Base-by-base conservation (phyloP, 1,140 invertebrate species). In the Sinella curviseta region DNA sequence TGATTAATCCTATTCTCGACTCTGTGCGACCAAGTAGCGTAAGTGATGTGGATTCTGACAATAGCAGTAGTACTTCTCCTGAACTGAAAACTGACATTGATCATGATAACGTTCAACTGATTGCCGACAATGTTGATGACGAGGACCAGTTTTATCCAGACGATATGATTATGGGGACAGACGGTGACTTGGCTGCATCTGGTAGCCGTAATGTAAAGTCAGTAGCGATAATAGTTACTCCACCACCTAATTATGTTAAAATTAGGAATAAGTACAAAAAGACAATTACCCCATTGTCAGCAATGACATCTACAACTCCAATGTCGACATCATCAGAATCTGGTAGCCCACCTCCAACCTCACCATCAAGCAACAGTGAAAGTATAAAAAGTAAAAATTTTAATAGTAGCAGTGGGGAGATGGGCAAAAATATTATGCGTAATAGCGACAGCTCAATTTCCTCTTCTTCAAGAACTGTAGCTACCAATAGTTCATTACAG, bases 211-310 rank as follows among this genome's bases (percentile, higher is more conserved):
- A 81, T 57, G 79, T 83, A 30, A 77, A 77, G 65, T 81, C 80
- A 33, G 81, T 83, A 39, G 80, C 82, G 28, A 81, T 83, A 33
- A 83, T 80, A 33, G 80, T 83, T 2, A 81, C 82, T 16, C 82
- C 82, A 2, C 82, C 82, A 28, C 67, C 81, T 33, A 31, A 57
- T 35, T 60, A 70, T 33, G 65, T 70, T 3, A 70, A 70, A 70
- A 70, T 70, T 70, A 70, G 31, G 65, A 70, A 33, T 33, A 70
- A 70, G 31, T 30, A 31, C 31, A 30, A 70, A 70, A 70, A 70
- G 65, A 24, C 24, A 14, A 33, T 3, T 12, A n/a, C 8, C 3
- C 65, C 26, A 33, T 8, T 70, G 3, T 70, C 65, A 8, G 30
- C 65, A 8, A 31, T 33, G 30, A 12, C 65, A 8, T 8, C 55